Evolutionary conservation across 2,888 invertebrate genomes (phyloP).

Genomic region (Ophion slaviceki): DNA sequence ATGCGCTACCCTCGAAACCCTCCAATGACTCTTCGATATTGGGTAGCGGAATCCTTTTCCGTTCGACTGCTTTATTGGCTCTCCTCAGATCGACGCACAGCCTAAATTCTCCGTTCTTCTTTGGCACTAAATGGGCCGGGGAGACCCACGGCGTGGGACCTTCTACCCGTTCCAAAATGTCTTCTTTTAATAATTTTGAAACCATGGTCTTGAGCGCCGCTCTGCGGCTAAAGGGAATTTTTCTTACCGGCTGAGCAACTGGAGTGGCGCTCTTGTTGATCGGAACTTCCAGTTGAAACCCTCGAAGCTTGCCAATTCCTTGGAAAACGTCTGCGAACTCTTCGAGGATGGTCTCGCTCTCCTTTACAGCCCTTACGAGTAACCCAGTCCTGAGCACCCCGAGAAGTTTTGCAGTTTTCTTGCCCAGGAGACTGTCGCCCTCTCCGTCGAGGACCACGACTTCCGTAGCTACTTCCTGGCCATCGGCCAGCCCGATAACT

Average conservation of each 20-base stretch:
- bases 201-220: conserved; percentile 70
- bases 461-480: conserved; percentile 47
- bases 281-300: conserved; percentile 70
- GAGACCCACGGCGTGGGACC: conserved; percentile 64
- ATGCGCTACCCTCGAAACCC: conserved; percentile 57
- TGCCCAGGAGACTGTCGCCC: conserved; percentile 63
- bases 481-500: not conserved
- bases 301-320: conserved; percentile 71
- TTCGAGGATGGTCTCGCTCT: not conserved
- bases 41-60: conserved; percentile 62
- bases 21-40: conserved; percentile 49
- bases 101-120: conserved; percentile 68
- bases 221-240: conserved; percentile 74
- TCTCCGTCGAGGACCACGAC: conserved; percentile 53
- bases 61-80: conserved; percentile 67
- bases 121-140: conserved; percentile 71
- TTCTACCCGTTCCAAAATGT: conserved; percentile 71
- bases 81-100: conserved; percentile 71
- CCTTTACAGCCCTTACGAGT: conserved; percentile 4
- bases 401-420: conserved; percentile 64
- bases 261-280: conserved; percentile 72
- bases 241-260: conserved; percentile 73
- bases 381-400: conserved; percentile 66
- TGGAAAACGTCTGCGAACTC: conserved; percentile 4
- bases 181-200: conserved; percentile 66